Conservation (phyloP, 2,797 vertebrate genomes). For the Nyctalus aviator region DNA sequence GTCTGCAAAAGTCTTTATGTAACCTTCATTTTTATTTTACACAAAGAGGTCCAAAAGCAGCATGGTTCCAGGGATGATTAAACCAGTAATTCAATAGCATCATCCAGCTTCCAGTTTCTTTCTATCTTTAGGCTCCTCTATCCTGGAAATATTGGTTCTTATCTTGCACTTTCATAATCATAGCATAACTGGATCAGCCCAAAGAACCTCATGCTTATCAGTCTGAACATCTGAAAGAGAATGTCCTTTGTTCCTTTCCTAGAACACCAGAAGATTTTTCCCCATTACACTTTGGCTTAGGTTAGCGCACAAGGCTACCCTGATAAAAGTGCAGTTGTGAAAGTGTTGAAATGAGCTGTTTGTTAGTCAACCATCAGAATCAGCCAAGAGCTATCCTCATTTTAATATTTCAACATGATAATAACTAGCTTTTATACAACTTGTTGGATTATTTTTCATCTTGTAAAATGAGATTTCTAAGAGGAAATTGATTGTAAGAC, state of each 20-base stretch:
- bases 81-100: not conserved
- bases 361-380: not conserved
- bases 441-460: not conserved
- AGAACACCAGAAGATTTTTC: not conserved
- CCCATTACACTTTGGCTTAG: not conserved
- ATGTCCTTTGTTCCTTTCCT: not conserved
- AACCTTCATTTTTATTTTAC: conserved; percentile 36
- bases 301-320: not conserved
- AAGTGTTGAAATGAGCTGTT: not conserved
- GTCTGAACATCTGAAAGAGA: not conserved
- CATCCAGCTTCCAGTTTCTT: not conserved
- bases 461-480: not conserved
- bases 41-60: not conserved
- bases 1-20: not conserved
- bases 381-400: not conserved
- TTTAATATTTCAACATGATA: not conserved
- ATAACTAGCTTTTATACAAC: not conserved
- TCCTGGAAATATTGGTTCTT: not conserved
- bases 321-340: not conserved
- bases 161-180: not conserved
- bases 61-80: not conserved
- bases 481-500: not conserved
- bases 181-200: not conserved
- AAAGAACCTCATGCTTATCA: not conserved
- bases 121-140: not conserved